These are phyloP conservation scores for Erebia epiphron DNA, from an alignment of 2,888 invertebrate genomes.

Conservation along the genomic window DNA sequence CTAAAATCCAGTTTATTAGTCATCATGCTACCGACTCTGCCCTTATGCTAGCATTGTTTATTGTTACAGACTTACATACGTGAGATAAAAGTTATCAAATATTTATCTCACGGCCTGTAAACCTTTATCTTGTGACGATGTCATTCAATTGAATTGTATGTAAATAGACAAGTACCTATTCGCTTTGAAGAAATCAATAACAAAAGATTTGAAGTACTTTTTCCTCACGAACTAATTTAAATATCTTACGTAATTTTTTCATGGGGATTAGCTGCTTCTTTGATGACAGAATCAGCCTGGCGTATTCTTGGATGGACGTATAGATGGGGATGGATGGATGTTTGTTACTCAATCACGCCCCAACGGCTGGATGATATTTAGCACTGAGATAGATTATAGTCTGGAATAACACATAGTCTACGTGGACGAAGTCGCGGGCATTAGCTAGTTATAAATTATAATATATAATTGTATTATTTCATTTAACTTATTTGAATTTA, in stretches of 20 bases:
- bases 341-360: too few species aligned
- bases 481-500: too few species aligned
- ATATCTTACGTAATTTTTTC: not conserved
- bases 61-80: conserved; percentile 10
- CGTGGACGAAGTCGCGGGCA: too few species aligned
- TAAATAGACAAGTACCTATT: conserved; percentile 6
- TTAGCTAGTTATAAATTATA: too few species aligned
- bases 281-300: too few species aligned
- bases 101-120: conserved; percentile 14
- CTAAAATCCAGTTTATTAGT: conserved; percentile 15
- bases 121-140: not conserved
- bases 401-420: too few species aligned
- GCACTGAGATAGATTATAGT: too few species aligned
- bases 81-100: conserved; percentile 16
- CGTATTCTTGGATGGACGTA: too few species aligned
- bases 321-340: too few species aligned
- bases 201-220: not conserved
- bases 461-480: too few species aligned
- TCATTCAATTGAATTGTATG: conserved; percentile 12
- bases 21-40: conserved; percentile 5
- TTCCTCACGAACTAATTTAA: not conserved
- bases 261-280: not conserved
- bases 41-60: conserved; percentile 2
- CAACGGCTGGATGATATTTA: too few species aligned
- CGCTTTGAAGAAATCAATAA: not conserved